Evolutionary conservation across 2,797 vertebrate genomes (phyloP).

Genomic region (Synaphobranchus kaupii): DNA sequence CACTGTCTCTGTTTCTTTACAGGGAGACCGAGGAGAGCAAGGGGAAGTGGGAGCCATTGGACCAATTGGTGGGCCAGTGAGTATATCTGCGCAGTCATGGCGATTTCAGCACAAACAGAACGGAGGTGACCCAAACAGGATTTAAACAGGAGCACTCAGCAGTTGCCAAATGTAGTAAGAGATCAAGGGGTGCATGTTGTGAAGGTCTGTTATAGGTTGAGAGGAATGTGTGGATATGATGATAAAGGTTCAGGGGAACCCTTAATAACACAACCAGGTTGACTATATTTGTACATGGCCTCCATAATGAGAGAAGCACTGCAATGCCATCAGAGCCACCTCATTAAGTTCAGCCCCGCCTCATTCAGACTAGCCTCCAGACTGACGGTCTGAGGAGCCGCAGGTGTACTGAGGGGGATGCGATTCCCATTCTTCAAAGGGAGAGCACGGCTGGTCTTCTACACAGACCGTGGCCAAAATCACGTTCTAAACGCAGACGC

Average conservation of each 20-base stretch:
- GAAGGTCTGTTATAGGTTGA: neutral
- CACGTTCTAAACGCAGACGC: neutral
- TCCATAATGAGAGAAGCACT: neutral
- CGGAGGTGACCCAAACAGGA: neutral
- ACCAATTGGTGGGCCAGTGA: constrained; percentile 85
- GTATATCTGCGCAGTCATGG: constrained; percentile 54
- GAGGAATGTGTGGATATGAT: neutral
- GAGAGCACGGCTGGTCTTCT: neutral
- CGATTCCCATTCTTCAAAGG: neutral
- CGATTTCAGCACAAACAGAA: neutral
- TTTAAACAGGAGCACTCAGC: neutral
- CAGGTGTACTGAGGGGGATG: neutral
- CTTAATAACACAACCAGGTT: neutral
- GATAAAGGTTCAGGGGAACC: neutral
- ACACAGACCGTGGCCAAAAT: neutral
- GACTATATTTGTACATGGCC: neutral
- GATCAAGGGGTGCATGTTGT: neutral
- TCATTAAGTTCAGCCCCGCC: neutral
- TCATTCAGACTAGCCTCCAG: neutral
- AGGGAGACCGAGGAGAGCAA: constrained; percentile 89
- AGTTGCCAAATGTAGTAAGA: neutral
- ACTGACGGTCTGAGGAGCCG: neutral
- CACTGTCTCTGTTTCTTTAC: constrained; percentile 37
- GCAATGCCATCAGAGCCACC: neutral
- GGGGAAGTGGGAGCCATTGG: constrained; percentile 86